Conservation (phyloP, 2,113 vertebrate species). For the Cynopterus brachyotis region DNA sequence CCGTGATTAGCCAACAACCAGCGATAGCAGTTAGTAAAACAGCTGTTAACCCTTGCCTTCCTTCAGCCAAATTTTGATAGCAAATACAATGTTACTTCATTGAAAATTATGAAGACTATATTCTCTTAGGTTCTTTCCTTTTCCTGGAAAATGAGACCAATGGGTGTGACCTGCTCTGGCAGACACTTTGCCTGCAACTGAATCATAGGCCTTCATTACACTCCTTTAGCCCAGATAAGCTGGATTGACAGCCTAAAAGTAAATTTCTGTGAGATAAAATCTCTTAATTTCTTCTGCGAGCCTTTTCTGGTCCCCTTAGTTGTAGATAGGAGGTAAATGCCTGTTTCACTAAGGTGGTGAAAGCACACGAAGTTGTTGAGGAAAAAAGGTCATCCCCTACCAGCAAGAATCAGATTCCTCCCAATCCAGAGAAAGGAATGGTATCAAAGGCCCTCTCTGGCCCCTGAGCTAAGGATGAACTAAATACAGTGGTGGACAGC, state of each 20-base stretch:
- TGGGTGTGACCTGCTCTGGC: slow-evolving; percentile 25
- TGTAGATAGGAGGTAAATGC: not conserved
- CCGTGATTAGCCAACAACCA: not conserved
- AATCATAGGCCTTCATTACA: slow-evolving; percentile 51
- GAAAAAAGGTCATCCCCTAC: not conserved
- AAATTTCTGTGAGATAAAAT: not conserved
- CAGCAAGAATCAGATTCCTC: not conserved
- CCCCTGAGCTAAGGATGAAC: not conserved
- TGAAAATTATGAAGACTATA: not conserved
- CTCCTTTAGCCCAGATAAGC: slow-evolving; percentile 51
- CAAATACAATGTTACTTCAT: not conserved
- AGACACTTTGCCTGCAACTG: not conserved
- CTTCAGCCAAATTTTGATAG: not conserved
- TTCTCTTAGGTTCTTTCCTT: not conserved
- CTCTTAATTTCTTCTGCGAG: slow-evolving; percentile 1
- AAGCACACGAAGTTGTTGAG: not conserved
- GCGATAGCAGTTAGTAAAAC: not conserved
- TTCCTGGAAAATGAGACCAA: not conserved
- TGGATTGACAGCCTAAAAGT: not conserved
- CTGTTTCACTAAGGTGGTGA: not conserved
- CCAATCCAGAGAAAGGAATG: not conserved
- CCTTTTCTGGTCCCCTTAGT: not conserved
- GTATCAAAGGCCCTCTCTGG: not conserved
- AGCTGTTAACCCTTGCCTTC: not conserved
- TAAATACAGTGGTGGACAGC: not conserved